Base-by-base conservation (phyloP, 2,113 vertebrate species). In the Tricholaema leucomelas region DNA sequence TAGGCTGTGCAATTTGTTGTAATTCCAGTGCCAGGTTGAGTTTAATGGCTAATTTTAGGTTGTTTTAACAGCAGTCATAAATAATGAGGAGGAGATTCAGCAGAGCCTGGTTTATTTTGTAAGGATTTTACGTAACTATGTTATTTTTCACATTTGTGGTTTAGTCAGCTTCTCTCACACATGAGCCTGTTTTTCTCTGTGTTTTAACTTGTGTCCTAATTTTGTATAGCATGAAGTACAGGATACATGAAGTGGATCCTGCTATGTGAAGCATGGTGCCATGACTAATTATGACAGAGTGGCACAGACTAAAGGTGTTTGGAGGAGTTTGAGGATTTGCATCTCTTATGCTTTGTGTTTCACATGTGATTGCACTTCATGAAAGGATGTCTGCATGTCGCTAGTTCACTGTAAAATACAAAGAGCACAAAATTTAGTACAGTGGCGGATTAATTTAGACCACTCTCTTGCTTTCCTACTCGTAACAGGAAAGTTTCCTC, bases 11-110 rank as follows among this genome's bases (percentile, higher is more conserved):
- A 38, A 8, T 72, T 93, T 16, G 14, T 55, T 55, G 20, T 56
- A n/a, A 50, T 75, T 76, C 21, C 17, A 75, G 3, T 48, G 66
- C 24, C 48, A 52, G 8, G 27, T 31, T 81, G 65, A 20, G 75
- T 91, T 95, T 72, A 88, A 50, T 78, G 50, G n/a, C 40, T 90
- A 9, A 9, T 64, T 87, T 92, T 71, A 25, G 88, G 70, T 40
- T 0, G 0, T 30, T 63, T 16, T 33, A 77, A n/a, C 30, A 66
- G 48, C 38, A 80, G 27, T 48, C 48, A 44, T 72, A 88, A 80
- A 83, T 66, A 81, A 75, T 16, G 44, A 83, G 25, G 31, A 82
- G 54, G 21, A 3, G 1, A 58, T 31, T 81, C 11, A 73, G 50
- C 20, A 69, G 40, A 79, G 56, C 40, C 19, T 36, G 19, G 5